These are phyloP conservation scores for Drosophila repletoides DNA, from an alignment of 1,140 invertebrate species.

Conservation along the genomic window DNA sequence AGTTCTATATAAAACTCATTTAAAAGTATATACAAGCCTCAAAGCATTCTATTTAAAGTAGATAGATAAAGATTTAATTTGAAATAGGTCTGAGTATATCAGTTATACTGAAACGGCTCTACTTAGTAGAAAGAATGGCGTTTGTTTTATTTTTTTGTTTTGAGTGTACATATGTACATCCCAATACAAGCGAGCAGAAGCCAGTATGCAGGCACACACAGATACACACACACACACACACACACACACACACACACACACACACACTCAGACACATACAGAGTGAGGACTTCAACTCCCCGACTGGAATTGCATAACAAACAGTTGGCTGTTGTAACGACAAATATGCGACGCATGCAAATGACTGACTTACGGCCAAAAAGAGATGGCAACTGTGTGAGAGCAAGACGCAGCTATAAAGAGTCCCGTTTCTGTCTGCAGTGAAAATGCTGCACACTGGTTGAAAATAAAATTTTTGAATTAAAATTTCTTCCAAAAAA, in stretches of 20 bases:
- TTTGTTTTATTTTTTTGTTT: too few species aligned
- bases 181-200: too few species aligned
- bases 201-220: too few species aligned
- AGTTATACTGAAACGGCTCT: too few species aligned
- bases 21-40: too few species aligned
- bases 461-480: not conserved
- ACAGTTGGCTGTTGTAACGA: constrained; percentile 79
- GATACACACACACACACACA: constrained; percentile 16
- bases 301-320: constrained; percentile 79
- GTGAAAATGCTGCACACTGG: not conserved
- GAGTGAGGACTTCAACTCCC: constrained; percentile 51
- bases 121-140: too few species aligned
- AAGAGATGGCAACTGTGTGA: constrained; percentile 36
- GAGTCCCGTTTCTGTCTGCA: not conserved
- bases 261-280: not conserved
- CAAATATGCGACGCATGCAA: constrained; percentile 80
- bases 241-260: constrained; percentile 12
- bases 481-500: not conserved
- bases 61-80: too few species aligned
- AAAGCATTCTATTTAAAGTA: too few species aligned
- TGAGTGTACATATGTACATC: too few species aligned
- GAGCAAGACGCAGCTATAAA: constrained; percentile 8
- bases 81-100: too few species aligned
- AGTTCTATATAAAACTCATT: too few species aligned
- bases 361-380: constrained; percentile 71